These are phyloP conservation scores for Drosophila phalerata DNA, from an alignment of 2,888 invertebrate species.

Conservation along the genomic window DNA sequence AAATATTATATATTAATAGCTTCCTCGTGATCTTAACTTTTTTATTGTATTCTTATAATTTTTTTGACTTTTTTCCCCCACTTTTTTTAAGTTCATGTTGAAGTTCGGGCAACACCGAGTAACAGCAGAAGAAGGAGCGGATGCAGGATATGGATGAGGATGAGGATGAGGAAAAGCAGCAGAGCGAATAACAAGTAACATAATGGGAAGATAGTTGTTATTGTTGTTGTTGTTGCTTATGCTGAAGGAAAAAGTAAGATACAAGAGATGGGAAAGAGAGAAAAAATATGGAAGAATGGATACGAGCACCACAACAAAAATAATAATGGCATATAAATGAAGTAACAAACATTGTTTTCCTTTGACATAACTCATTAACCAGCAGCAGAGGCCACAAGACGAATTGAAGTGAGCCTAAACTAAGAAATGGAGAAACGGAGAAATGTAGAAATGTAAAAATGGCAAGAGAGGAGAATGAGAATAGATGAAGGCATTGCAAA, in stretches of 20 bases:
- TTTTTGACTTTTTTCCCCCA: background rate
- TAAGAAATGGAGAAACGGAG: constrained; percentile 8
- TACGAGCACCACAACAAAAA: constrained; percentile 71
- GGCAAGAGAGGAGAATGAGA: constrained; percentile 1
- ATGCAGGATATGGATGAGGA: constrained; percentile 3
- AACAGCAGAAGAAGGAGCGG: constrained; percentile 1
- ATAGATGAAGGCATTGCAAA: constrained; percentile 29
- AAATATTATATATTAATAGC: too few species aligned
- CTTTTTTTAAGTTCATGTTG: background rate
- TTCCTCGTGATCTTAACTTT: too few species aligned
- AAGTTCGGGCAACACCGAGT: background rate
- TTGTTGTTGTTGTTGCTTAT: constrained; percentile 37
- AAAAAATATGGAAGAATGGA: constrained; percentile 19
- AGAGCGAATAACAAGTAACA: constrained; percentile 73
- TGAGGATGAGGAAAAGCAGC: constrained; percentile 31
- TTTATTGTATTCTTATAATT: too few species aligned
- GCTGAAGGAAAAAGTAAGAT: constrained; percentile 62
- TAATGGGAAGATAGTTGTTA: constrained; percentile 64
- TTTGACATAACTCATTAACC: constrained; percentile 85
- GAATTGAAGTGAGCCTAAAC: constrained; percentile 44
- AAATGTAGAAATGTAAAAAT: constrained; percentile 13
- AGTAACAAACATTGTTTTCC: constrained; percentile 84
- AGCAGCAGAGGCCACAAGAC: constrained; percentile 66
- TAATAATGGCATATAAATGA: constrained; percentile 81
- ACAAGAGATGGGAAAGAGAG: constrained; percentile 26